Evolutionary conservation across 1,140 invertebrate genomes (phyloP).

Genomic region (Leptonema lineaticorne): DNA sequence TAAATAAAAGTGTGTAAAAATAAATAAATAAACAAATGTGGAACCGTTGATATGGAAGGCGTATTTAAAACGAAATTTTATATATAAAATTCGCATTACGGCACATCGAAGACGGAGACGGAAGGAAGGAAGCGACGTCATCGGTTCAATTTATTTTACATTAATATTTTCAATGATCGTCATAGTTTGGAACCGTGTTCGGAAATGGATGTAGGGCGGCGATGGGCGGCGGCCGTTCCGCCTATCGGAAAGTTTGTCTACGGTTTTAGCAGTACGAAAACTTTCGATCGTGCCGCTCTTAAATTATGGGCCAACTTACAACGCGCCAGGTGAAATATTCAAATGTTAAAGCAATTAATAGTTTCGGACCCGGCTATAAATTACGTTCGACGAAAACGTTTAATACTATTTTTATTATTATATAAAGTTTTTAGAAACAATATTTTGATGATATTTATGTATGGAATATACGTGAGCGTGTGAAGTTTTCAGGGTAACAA

Average conservation of each 20-base stretch:
- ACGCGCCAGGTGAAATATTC: slow-evolving; percentile 26
- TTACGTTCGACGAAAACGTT: slow-evolving; percentile 17
- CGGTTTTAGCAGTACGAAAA: slow-evolving; percentile 17
- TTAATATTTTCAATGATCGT: neutral
- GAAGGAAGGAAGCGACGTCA: no score
- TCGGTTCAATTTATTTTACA: slow-evolving; percentile 9
- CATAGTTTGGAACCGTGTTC: neutral
- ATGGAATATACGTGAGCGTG: no score
- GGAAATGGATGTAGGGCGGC: neutral
- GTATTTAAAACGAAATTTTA: no score
- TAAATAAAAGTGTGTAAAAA: no score
- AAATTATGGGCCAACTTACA: slow-evolving; percentile 35
- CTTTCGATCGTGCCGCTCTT: slow-evolving; percentile 19
- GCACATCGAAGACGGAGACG: no score
- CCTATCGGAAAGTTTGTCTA: slow-evolving; percentile 30
- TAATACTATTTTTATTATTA: no score
- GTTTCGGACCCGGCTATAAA: slow-evolving; percentile 11
- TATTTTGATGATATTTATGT: no score
- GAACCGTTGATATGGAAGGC: no score
- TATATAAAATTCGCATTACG: no score
- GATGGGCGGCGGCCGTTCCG: neutral
- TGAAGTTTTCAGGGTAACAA: no score
- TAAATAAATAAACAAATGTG: no score
- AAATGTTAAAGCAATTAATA: slow-evolving; percentile 26
- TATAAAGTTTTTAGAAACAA: no score